Percentiles rank a stretch among this genome's conserved stretches.
These are phyloP conservation scores for Thunnus maccoyii DNA, from an alignment of 2,113 vertebrate species.

Conservation along the genomic window DNA sequence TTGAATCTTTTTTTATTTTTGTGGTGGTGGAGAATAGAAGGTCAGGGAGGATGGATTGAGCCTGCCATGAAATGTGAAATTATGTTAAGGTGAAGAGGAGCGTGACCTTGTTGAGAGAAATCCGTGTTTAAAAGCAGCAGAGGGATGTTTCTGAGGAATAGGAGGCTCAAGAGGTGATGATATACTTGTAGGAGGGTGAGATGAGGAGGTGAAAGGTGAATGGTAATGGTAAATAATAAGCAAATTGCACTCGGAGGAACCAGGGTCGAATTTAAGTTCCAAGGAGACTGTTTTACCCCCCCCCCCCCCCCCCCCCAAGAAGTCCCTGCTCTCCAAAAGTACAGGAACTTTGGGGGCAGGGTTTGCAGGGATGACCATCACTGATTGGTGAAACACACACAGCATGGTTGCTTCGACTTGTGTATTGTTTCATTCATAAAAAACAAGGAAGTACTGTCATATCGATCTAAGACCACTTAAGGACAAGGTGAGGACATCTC, in stretches of 20 bases:
- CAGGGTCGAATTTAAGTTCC: no score
- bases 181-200: neutral
- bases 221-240: neutral
- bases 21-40: constrained; percentile 18
- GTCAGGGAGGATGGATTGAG: constrained; percentile 27
- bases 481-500: no score
- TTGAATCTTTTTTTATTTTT: constrained; percentile 6
- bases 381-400: no score
- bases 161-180: constrained; percentile 11
- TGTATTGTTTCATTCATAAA: no score
- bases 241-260: neutral
- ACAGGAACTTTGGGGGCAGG: no score
- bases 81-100: constrained; percentile 63
- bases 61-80: constrained; percentile 14
- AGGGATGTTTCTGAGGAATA: neutral
- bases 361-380: no score
- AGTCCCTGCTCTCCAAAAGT: no score
- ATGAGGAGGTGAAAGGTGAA: neutral
- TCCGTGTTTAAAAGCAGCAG: constrained; percentile 27
- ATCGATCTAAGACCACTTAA: no score
- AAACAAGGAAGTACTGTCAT: no score
- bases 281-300: no score
- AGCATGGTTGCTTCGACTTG: no score
- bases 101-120: constrained; percentile 55
- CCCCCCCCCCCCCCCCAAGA: no score